These are phyloP conservation scores for Catharus bicknelli DNA, from an alignment of 2,113 vertebrate genomes.

Conservation along the genomic window DNA sequence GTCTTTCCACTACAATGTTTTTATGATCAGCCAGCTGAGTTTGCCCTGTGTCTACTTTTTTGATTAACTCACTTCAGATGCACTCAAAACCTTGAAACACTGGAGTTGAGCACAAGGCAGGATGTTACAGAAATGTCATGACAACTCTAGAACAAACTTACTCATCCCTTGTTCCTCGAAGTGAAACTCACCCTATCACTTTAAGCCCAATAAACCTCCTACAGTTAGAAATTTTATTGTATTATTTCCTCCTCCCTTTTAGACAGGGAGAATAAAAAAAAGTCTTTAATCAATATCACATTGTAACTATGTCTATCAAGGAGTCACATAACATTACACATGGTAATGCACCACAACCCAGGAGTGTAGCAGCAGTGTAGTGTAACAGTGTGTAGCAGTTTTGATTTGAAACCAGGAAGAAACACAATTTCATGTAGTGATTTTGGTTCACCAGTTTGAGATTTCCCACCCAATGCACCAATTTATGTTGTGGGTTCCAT, in stretches of 20 bases:
- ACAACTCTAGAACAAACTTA: background rate
- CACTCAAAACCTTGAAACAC: background rate
- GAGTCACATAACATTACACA: no score
- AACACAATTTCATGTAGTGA: no score
- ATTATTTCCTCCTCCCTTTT: background rate
- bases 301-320: background rate
- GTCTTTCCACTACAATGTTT: background rate
- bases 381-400: no score
- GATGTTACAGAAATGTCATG: background rate
- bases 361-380: background rate
- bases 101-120: background rate
- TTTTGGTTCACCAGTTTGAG: no score
- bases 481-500: no score
- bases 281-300: background rate
- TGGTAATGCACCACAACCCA: background rate
- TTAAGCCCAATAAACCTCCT: background rate
- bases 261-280: background rate
- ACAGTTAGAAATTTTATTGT: background rate
- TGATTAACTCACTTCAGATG: background rate
- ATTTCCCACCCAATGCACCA: no score
- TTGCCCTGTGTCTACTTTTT: background rate
- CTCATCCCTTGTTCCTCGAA: background rate
- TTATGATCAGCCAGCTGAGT: background rate
- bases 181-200: background rate
- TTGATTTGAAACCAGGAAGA: no score